Percentiles rank a stretch among this genome's conserved stretches.
phyloP scores from a whole-genome alignment of 2,797 vertebrate genomes.

The Florisuga fusca region DNA sequence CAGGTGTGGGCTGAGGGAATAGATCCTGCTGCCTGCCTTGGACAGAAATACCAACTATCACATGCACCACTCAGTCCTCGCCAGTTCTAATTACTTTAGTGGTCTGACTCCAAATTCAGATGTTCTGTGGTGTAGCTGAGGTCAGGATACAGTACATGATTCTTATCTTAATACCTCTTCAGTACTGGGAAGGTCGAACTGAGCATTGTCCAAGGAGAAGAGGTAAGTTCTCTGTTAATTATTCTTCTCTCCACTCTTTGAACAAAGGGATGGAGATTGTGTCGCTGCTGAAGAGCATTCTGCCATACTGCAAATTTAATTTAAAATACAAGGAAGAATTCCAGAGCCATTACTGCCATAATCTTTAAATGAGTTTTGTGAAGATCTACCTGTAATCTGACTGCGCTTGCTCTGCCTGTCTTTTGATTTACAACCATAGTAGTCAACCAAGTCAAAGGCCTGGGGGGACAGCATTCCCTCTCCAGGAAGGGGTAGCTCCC shows the following conservation, averaged over 20 bases:
- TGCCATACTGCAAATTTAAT: neutral
- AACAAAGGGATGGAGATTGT: slow-evolving; percentile 10
- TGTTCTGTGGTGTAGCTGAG: neutral
- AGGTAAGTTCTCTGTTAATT: neutral
- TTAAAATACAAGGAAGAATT: neutral
- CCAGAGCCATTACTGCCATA: neutral
- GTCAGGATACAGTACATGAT: slow-evolving; percentile 22
- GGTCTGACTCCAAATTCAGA: slow-evolving; percentile 18
- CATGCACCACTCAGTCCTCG: neutral
- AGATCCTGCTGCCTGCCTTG: neutral
- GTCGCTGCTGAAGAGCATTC: neutral
- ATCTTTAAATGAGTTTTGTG: neutral
- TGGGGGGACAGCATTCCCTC: neutral
- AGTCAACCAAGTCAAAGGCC: neutral
- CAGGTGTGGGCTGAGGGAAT: slow-evolving; percentile 18
- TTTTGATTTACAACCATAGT: neutral
- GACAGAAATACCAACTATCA: neutral
- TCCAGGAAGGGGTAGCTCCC: neutral
- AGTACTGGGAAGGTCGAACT: slow-evolving; percentile 16
- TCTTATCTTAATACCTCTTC: slow-evolving; percentile 36
- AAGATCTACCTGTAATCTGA: neutral
- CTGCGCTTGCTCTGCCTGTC: neutral
- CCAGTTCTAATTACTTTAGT: slow-evolving; percentile 28
- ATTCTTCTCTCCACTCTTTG: neutral
- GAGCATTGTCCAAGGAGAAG: neutral